Conservation (phyloP, 2,113 vertebrate genomes). For the Hymenochirus boettgeri region DNA sequence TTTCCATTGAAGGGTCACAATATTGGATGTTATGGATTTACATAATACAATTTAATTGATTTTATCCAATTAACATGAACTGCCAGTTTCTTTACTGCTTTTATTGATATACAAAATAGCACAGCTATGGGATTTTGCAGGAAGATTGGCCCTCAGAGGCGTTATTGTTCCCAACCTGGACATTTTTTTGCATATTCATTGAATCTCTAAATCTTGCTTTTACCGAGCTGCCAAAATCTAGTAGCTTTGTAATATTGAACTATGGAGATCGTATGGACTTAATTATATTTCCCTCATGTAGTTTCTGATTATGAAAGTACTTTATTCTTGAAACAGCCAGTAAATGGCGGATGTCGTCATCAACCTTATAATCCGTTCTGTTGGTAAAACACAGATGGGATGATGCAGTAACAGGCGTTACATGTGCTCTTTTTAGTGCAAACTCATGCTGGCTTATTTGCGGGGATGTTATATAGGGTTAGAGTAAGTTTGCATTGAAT, state of each 20-base stretch:
- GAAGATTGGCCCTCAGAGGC: not conserved
- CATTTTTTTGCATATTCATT: constrained; percentile 18
- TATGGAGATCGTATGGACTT: not conserved
- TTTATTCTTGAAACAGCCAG: not conserved
- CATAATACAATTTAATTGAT: constrained; percentile 43
- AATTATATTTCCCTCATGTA: not conserved
- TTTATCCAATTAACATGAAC: constrained; percentile 39
- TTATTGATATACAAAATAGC: constrained; percentile 30
- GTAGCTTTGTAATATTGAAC: constrained; percentile 3
- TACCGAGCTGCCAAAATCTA: not conserved
- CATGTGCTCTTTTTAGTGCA: too few relatives aligned
- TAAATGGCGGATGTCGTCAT: not conserved
- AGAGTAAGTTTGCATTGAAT: too few relatives aligned
- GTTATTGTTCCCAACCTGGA: constrained; percentile 10
- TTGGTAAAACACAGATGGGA: not conserved
- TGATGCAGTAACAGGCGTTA: too few relatives aligned
- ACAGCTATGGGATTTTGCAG: constrained; percentile 21
- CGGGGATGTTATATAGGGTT: too few relatives aligned
- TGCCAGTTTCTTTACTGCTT: constrained; percentile 20
- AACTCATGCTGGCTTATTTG: too few relatives aligned
- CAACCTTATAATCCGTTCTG: not conserved
- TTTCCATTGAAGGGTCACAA: constrained; percentile 20
- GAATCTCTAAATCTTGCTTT: constrained; percentile 15
- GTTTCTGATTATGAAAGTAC: constrained; percentile 1
- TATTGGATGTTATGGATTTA: constrained; percentile 28